Evolutionary conservation across 1,140 invertebrate genomes (phyloP).

Genomic region (Anagrus nilaparvatae): DNA sequence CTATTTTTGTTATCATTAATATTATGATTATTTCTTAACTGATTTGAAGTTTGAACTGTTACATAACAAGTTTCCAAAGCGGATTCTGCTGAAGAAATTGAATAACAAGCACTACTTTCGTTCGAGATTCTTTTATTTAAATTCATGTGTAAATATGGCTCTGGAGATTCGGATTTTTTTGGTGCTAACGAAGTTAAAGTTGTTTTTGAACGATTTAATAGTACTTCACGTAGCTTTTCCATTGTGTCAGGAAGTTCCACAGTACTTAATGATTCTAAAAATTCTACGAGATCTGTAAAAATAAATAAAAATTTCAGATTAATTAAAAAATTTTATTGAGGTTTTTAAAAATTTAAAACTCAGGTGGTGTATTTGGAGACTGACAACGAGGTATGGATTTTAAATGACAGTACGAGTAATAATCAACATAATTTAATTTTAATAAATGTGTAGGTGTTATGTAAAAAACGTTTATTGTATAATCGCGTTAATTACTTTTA

Average conservation of each 20-base stretch:
- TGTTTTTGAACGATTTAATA: constrained; percentile 25
- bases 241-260: constrained; percentile 24
- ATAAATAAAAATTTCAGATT: too few species aligned
- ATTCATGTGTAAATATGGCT: constrained; percentile 36
- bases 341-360: too few species aligned
- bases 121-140: constrained; percentile 18
- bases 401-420: too few species aligned
- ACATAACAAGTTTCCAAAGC: constrained; percentile 30
- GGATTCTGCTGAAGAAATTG: background rate
- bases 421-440: too few species aligned
- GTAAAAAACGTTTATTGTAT: too few species aligned
- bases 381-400: too few species aligned
- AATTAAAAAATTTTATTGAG: too few species aligned
- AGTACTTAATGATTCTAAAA: constrained; percentile 28
- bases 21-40: constrained; percentile 9
- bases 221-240: constrained; percentile 20
- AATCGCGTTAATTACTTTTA: too few species aligned
- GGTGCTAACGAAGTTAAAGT: constrained; percentile 10
- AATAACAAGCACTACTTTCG: background rate
- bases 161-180: constrained; percentile 21
- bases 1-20: background rate
- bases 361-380: too few species aligned
- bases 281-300: constrained; percentile 34
- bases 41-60: constrained; percentile 23
- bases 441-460: too few species aligned